Base-by-base conservation (phyloP, 2,888 invertebrate genomes). In the Cataglyphis albicans region DNA sequence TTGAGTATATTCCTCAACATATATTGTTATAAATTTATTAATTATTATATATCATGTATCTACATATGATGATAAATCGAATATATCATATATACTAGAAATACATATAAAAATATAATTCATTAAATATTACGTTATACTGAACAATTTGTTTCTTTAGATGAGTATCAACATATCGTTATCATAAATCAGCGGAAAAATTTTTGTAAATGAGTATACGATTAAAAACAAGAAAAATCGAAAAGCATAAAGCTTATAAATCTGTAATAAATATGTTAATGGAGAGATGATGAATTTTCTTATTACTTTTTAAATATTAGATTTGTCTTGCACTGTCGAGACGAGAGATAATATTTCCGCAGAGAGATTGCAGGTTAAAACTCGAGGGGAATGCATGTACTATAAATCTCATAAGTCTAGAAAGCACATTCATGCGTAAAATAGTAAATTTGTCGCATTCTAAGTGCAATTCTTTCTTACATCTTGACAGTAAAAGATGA, bases 231-330 rank as follows among this genome's bases (percentile, higher is more conserved):
- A 21, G 0, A 65, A 75, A 52, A 38, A 38, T 74, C 59, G 41
- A n/a, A 29, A 59, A 38, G 59, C 41, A 1, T 21, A 75, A n/a
- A 48, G 25, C 38, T 75, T 52, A 65, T 75, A 75, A 75, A 75
- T 75, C 75, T 52, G 12, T 12, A 9, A 25, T 25, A 35, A 25
- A 75, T 48, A 38, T 75, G 65, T 52, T 61, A 35, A 67, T 67
- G 38, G 38, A 52, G 52, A 67, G 52, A 67, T 38, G 65, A 75
- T 67, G 61, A 44, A 63, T 74, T 25, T 59, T 59, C 59, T 67
- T 38, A 65, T 75, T n/a, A 6, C n/a, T 25, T 18, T 52, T 25
- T 67, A 75, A 75, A 35, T 61, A 52, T 18, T 52, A 52, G 48
- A 10, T 52, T 48, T 18, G 38, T 67, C 25, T 38, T n/a, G 38